Base-by-base conservation (phyloP, 2,888 invertebrate genomes). In the Pammene fasciana region DNA sequence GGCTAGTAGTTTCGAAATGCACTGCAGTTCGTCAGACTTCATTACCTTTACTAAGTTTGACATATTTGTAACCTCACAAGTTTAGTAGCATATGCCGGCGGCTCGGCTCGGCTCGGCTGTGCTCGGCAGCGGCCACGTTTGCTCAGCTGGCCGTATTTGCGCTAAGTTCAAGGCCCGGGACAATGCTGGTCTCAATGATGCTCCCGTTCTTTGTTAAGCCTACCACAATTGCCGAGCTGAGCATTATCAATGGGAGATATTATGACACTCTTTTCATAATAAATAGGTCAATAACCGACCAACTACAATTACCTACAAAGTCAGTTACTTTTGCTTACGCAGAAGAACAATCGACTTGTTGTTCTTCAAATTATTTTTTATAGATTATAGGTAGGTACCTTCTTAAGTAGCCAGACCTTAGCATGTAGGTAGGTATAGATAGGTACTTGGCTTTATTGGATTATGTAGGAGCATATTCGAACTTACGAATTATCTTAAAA, bases 131-230 rank as follows among this genome's bases (percentile, higher is more conserved):
- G 50, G 57, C 41, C 45, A 55, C 46, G 64, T 70, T 65, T 70
- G 70, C 18, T 83, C 87, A 88, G 87, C 83, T 86, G 87, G 74
- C 71, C 68, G 76, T 59, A 73, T 70, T 65, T 70, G 72, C 79
- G 71, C 79, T 79, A 83, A 89, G 90, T 90, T 90, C 90, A 90
- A 90, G 90, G 90, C 86, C 84, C 82, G 76, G 71, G 80, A 86
- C 84, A 86, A 82, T 82, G 82, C 64, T 34, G 65, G 56, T 74
- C 72, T 73, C 72, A 77, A 77, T 75, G 73, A 72, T 74, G 50
- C 67, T 68, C 66, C 65, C 72, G 65, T 67, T 68, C 73, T 72
- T 74, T 73, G 75, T 75, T 72, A 61, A 66, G 71, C 67, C 68
- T 73, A 65, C 71, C 66, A 52, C 74, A 76, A 73, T 72, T 72